Base-by-base conservation (phyloP, 1,140 invertebrate genomes). In the Papilio xuthus region DNA sequence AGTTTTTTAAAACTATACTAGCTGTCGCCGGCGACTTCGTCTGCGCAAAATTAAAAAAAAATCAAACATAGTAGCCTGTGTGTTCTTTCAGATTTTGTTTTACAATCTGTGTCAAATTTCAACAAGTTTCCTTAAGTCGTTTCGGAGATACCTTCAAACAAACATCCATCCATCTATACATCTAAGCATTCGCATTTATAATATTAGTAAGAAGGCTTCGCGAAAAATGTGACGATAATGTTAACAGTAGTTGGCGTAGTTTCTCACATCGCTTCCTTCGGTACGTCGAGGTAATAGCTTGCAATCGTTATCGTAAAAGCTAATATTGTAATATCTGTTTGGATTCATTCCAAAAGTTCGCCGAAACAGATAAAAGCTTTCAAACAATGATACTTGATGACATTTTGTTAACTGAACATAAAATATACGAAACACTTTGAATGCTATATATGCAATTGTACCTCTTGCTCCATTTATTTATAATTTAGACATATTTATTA, bases 301-400 rank as follows among this genome's bases (percentile, higher is more conserved):
- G 44, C 72, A 50, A 53, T 74, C 20, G 72, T 74, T 73, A 74
- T 50, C 42, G 72, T 74, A 50, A 76, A 41, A 76, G 73, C 50
- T 76, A 60, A 76, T 76, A 37, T 76, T 56, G 73, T 76, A 76
- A 76, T 76, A 60, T 76, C 73, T 76, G 73, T 76, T 76, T 76
- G 73, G 73, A 28, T 32, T 76, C 28, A 76, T 76, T 76, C 73
- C 73, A 76, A 76, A 60, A 74, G 32, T 60, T n/a, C 37, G 28
- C n/a, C 53, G 18, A 76, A 76, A 76, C 73, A 56, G 47, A 75
- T 60, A 60, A 76, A 76, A 76, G 23, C 73, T 60, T 41, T 76
- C 20, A 76, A 53, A 76, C 47, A 75, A 75, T 74, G 47, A 76
- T 76, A 60, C 18, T 76, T 32, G 28, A 76, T 74, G 42, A 74